Evolutionary conservation across 2,888 invertebrate species (phyloP).

Genomic region (Pocota personata): DNA sequence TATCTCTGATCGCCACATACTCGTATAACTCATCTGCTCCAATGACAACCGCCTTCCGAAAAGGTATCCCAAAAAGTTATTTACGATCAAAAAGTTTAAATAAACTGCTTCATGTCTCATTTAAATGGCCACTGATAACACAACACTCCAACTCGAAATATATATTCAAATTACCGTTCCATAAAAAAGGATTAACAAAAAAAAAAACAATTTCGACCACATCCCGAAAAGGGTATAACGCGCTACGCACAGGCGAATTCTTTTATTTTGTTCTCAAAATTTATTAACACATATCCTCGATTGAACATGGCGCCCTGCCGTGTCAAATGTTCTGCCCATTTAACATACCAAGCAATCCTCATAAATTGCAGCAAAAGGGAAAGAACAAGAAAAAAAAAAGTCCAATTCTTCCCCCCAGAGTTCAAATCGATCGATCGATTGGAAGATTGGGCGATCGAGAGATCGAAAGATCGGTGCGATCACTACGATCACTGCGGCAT

Average conservation of each 20-base stretch:
- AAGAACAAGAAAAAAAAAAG: conserved; percentile 26
- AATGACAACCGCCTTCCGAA: conserved; percentile 61
- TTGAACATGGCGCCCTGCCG: conserved; percentile 75
- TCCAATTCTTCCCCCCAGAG: conserved; percentile 34
- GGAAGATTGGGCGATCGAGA: conserved; percentile 41
- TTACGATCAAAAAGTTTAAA: conserved; percentile 47
- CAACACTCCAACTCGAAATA: conserved; percentile 33
- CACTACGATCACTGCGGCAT: conserved; percentile 59
- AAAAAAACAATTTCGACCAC: conserved; percentile 5
- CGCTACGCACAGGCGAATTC: conserved; percentile 3
- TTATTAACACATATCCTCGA: conserved; percentile 75
- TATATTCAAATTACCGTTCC: conserved; percentile 46
- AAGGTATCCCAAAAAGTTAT: conserved; percentile 29
- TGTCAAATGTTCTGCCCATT: conserved; percentile 72
- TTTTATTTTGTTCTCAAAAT: conserved; percentile 50
- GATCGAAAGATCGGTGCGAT: conserved; percentile 53
- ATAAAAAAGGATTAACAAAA: background rate
- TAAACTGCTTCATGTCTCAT: conserved; percentile 56
- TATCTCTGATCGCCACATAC: conserved; percentile 30
- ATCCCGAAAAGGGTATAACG: conserved; percentile 6
- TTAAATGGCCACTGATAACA: conserved; percentile 68
- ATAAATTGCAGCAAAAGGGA: conserved; percentile 65
- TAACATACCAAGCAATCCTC: conserved; percentile 70
- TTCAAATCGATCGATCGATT: conserved; percentile 72
- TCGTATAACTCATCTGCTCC: conserved; percentile 14